Evolutionary conservation across 1,140 invertebrate species (phyloP).

Genomic region (Drosophila orosa): DNA sequence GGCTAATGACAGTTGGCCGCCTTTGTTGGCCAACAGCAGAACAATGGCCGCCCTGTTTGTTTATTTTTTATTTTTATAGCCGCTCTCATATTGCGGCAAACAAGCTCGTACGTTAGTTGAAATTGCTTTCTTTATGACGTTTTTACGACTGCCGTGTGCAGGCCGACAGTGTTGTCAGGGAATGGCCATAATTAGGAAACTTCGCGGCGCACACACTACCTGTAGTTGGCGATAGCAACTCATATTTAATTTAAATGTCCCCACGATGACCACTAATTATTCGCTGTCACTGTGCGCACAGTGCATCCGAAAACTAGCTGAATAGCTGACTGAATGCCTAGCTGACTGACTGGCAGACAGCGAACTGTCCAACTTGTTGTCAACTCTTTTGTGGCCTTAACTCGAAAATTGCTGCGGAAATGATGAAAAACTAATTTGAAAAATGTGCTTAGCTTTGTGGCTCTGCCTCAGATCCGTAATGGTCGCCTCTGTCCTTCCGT

Average conservation of each 20-base stretch:
- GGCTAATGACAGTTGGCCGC: slow-evolving; percentile 65
- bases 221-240: slow-evolving; percentile 37
- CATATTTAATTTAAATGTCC: slow-evolving; percentile 73
- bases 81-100: slow-evolving; percentile 20
- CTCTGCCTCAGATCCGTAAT: slow-evolving; percentile 18
- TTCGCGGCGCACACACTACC: slow-evolving; percentile 21
- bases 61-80: slow-evolving; percentile 1
- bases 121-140: slow-evolving; percentile 76
- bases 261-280: slow-evolving; percentile 71
- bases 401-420: slow-evolving; percentile 59
- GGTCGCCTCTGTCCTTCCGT: slow-evolving; percentile 17
- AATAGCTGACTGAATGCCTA: neutral
- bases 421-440: slow-evolving; percentile 78
- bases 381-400: slow-evolving; percentile 48
- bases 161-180: slow-evolving; percentile 50
- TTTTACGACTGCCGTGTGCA: slow-evolving; percentile 70
- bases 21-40: slow-evolving; percentile 39
- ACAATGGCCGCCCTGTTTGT: slow-evolving; percentile 48
- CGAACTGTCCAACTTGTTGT: slow-evolving; percentile 45
- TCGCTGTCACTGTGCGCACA: slow-evolving; percentile 55
- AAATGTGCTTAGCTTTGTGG: slow-evolving; percentile 62
- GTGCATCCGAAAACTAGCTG: slow-evolving; percentile 52
- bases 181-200: slow-evolving; percentile 63
- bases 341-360: slow-evolving; percentile 15
- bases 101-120: slow-evolving; percentile 52